These are phyloP conservation scores for Epinephelus lanceolatus DNA, from an alignment of 2,113 vertebrate species.

Conservation along the genomic window DNA sequence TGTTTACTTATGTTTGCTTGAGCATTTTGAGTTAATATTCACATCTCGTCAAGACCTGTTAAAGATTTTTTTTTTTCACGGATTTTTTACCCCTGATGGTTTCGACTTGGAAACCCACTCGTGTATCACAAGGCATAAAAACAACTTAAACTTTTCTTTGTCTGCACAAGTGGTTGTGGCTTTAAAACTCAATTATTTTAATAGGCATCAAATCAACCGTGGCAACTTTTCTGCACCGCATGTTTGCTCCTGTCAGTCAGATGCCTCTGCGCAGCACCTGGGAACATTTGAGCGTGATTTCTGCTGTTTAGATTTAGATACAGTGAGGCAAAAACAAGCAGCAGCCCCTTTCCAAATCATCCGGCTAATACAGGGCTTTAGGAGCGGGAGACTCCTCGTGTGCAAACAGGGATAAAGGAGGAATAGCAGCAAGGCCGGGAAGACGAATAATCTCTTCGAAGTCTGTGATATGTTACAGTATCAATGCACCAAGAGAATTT, in stretches of 20 bases:
- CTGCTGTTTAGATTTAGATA: slow-evolving; percentile 27
- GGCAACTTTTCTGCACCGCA: slow-evolving; percentile 18
- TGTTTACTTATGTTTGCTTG: slow-evolving; percentile 23
- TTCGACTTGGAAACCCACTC: not conserved
- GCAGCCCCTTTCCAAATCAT: slow-evolving; percentile 38
- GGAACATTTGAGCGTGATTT: slow-evolving; percentile 35
- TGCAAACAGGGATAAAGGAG: not conserved
- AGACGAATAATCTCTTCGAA: slow-evolving; percentile 2
- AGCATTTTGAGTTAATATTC: slow-evolving; percentile 31
- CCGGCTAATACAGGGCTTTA: slow-evolving; percentile 25
- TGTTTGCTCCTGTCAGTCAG: slow-evolving; percentile 48
- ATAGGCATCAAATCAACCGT: slow-evolving; percentile 36
- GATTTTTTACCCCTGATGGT: not conserved
- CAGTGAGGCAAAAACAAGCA: slow-evolving; percentile 37
- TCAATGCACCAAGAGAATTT: slow-evolving; percentile 5
- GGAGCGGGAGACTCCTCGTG: not conserved
- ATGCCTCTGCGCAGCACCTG: slow-evolving; percentile 49
- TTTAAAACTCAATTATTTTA: slow-evolving; percentile 51
- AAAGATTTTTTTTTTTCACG: not conserved
- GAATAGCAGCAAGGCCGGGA: not conserved
- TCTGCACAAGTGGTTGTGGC: slow-evolving; percentile 10
- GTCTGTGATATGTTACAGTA: slow-evolving; percentile 23
- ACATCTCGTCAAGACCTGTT: not conserved
- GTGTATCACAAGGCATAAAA: slow-evolving; percentile 2
- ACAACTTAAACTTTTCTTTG: not conserved